Conservation (phyloP, 37 sponge, comb jelly and placozoan species). For the Diacarnus erythraeanus region DNA sequence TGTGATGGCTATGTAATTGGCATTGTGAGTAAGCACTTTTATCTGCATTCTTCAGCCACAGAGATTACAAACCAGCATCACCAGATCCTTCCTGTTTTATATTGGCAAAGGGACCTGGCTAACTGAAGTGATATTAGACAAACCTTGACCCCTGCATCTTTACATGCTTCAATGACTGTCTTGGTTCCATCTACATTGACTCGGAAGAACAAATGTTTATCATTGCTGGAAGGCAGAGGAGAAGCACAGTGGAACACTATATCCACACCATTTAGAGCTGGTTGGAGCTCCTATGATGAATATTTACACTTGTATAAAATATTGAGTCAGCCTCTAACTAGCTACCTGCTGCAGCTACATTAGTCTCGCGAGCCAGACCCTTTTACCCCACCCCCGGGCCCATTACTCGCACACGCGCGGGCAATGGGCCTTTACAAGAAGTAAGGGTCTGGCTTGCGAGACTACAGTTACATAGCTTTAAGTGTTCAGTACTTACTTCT, state of each 20-base stretch:
- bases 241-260: slow-evolving; percentile 85
- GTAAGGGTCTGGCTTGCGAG: no score
- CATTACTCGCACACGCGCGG: no score
- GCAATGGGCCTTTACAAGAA: no score
- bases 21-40: no score
- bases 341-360: neutral
- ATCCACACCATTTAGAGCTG: slow-evolving; percentile 63
- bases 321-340: no score
- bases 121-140: neutral
- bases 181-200: slow-evolving; percentile 83
- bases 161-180: slow-evolving; percentile 70
- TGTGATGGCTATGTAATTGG: no score
- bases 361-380: neutral
- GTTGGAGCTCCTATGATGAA: slow-evolving; percentile 50
- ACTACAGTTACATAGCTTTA: no score
- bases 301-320: neutral
- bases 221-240: slow-evolving; percentile 63
- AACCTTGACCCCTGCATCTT: slow-evolving; percentile 68
- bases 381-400: no score
- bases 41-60: no score
- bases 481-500: slow-evolving; percentile 51
- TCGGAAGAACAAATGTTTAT: slow-evolving; percentile 64
- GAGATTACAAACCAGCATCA: no score
- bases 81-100: no score
- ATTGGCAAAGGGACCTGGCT: neutral